Evolutionary conservation across 2,113 vertebrate species (phyloP), one percentile per base, ranked within the genome.

Genomic region (Oreochromis niloticus): DNA sequence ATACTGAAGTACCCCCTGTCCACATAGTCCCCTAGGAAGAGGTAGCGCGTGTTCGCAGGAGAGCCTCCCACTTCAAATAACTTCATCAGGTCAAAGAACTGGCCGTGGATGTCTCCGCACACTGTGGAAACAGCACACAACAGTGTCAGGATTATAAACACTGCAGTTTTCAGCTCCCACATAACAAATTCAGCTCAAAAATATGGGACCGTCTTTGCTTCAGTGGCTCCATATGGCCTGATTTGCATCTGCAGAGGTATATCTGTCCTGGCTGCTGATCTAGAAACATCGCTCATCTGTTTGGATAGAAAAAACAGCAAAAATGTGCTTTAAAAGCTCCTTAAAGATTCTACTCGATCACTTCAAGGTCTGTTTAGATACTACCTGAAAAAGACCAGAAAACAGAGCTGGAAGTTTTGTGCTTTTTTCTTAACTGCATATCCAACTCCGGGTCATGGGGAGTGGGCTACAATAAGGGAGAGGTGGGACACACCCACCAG

Each of bases 1-100:
- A 97, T 97, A 86, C 97, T 97, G 94, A 97, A 99, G 97, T 99
- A 99, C 91, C 98, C 98, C 97, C 98, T 97, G 97, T 99, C 98
- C 96, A 99, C 98, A 32, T 97, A 97, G 93, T 97, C 97, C 85
- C 97, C 97, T 8, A 97, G 93, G 94, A 97, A 97, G 94, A 97
- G 96, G 93, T 97, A 97, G 88, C 96, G 96, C 1, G 97, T 97
- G 88, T 96, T 97, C 82, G 97, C 97, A 82, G 97, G 97, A 79
- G 97, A 97, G 10, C 97, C 97, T 85, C 96, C 97, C 50, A 97
- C 97, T 92, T 97, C 97, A 90, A 97, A 97, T 73, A 97, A 80
- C 95, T 97, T 97, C 97, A 97, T 97, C 96, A 97, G 93, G 93
- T 97, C 97, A 66, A 97, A 97, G 91, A 97, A 97, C 94, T 97